Evolutionary conservation across 2,797 vertebrate genomes (phyloP).

Genomic region (Hippoglossus hippoglossus): DNA sequence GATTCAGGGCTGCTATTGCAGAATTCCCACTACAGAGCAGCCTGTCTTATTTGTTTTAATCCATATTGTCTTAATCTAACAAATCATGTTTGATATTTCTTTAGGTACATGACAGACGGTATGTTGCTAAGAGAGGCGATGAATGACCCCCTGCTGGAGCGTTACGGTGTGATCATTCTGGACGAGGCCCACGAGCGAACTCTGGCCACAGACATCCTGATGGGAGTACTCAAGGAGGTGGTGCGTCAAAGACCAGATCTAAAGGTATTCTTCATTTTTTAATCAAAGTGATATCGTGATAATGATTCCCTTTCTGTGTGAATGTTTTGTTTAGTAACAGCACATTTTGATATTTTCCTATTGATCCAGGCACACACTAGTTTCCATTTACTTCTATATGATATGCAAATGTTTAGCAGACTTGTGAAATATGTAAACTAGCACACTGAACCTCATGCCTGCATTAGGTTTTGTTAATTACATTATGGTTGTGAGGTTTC

Average conservation of each 20-base stretch:
- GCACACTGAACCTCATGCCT: too few relatives aligned
- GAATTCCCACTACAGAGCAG: neutral
- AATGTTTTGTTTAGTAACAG: too few relatives aligned
- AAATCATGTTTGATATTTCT: slow-evolving; percentile 3
- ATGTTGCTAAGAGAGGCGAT: slow-evolving; percentile 98
- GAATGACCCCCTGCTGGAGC: slow-evolving; percentile 98
- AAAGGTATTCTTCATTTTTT: slow-evolving; percentile 84
- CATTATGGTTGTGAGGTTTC: too few relatives aligned
- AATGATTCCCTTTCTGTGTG: too few relatives aligned
- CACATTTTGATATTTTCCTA: too few relatives aligned
- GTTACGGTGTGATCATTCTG: slow-evolving; percentile 98
- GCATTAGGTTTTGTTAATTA: too few relatives aligned
- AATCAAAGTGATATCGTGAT: too few relatives aligned
- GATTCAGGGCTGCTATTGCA: neutral
- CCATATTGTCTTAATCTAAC: neutral
- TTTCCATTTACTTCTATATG: too few relatives aligned
- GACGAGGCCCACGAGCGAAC: slow-evolving; percentile 99
- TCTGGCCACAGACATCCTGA: slow-evolving; percentile 97
- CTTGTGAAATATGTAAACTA: too few relatives aligned
- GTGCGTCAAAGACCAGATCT: slow-evolving; percentile 95
- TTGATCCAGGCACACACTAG: too few relatives aligned
- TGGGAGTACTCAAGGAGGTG: slow-evolving; percentile 99
- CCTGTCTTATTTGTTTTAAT: neutral
- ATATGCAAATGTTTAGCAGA: too few relatives aligned
- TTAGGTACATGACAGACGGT: slow-evolving; percentile 98